Conservation (phyloP, 2,113 vertebrate species). For the Malurus alboscapulatus region DNA sequence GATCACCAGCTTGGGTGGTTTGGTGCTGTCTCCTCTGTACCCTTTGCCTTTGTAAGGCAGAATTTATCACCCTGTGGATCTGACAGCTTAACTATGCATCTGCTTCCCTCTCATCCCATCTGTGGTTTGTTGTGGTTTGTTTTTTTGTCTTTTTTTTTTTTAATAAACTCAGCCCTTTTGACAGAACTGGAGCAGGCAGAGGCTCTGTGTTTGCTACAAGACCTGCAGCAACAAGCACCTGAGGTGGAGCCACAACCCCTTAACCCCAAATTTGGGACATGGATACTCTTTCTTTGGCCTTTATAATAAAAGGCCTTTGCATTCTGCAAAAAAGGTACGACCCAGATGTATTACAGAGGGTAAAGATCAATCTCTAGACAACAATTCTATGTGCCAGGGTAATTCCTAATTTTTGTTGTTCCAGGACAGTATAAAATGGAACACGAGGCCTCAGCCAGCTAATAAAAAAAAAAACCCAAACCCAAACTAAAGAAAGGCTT, state of each 20-base stretch:
- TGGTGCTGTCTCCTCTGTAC: not conserved
- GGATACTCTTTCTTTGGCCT: not conserved
- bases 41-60: not conserved
- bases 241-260: not conserved
- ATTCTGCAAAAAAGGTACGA: not conserved
- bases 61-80: slow-evolving; percentile 22
- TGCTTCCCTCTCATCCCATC: slow-evolving; percentile 13
- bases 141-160: not conserved
- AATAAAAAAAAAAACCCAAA: not conserved
- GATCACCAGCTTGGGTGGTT: not conserved
- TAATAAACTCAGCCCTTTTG: not conserved
- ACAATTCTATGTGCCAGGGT: not conserved
- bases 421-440: not conserved
- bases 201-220: not conserved
- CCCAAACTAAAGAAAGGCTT: not conserved
- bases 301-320: not conserved
- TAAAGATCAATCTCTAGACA: not conserved
- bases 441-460: not conserved
- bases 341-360: not conserved
- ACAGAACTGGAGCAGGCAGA: not conserved
- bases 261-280: not conserved
- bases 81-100: slow-evolving; percentile 26
- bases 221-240: not conserved
- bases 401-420: not conserved
- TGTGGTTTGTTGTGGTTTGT: not conserved